Conservation (phyloP, 2,888 invertebrate genomes). For the Amiota communis region DNA sequence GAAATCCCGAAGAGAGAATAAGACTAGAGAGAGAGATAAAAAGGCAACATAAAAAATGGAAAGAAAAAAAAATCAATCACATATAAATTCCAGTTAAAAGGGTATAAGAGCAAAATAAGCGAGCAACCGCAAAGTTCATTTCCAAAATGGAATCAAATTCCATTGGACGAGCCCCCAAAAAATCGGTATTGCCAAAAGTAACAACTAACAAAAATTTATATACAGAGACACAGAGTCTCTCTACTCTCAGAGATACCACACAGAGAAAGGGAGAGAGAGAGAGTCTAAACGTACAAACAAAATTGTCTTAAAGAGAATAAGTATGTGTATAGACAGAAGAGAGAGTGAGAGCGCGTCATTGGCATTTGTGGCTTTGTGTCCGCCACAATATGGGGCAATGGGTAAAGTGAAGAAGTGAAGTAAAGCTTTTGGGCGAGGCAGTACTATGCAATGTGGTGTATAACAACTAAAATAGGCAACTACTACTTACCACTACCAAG, state of each 20-base stretch:
- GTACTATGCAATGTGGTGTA: not conserved
- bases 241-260: no score
- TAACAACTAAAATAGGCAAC: not conserved
- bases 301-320: not conserved
- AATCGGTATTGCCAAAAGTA: slow-evolving; percentile 9
- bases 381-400: not conserved
- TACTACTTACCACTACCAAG: no score
- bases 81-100: not conserved
- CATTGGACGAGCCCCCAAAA: slow-evolving; percentile 27
- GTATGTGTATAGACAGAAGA: no score
- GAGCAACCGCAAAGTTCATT: slow-evolving; percentile 15
- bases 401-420: not conserved
- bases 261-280: not conserved
- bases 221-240: no score
- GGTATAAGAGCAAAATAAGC: not conserved
- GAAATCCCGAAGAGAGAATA: not conserved
- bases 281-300: not conserved
- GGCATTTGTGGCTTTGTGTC: not conserved
- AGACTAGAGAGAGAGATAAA: not conserved
- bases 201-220: not conserved
- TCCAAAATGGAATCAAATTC: not conserved
- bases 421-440: no score
- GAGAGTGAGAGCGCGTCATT: no score
- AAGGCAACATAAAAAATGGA: not conserved
- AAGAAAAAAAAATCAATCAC: slow-evolving; percentile 1